A percentile compares a stretch with the other conserved stretches of the same genome.
phyloP scores from a whole-genome alignment of 2,113 vertebrate species.

The Sterrhoptilus dennistouni region DNA sequence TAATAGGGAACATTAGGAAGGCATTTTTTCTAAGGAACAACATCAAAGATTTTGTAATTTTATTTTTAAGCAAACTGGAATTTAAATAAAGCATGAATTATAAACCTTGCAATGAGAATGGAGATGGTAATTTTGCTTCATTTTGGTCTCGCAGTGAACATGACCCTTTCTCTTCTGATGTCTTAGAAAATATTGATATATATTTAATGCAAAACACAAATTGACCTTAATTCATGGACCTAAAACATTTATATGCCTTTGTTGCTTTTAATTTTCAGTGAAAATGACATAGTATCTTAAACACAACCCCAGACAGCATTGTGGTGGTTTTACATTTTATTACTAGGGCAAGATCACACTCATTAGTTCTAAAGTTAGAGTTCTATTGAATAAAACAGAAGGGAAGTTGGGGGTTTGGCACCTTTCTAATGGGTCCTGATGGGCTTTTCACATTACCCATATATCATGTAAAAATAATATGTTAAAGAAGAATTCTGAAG shows the following conservation, averaged over 20 bases:
- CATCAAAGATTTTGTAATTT: not conserved
- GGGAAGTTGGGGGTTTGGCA: not conserved
- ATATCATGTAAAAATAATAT: not conserved
- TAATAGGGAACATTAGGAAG: not conserved
- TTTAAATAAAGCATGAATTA: not conserved
- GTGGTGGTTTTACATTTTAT: not conserved
- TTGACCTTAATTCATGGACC: not conserved
- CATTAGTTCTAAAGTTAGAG: not conserved
- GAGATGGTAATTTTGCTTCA: not conserved
- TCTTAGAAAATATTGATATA: not conserved
- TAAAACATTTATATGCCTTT: not conserved
- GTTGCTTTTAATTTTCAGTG: conserved; percentile 2
- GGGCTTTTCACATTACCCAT: not conserved
- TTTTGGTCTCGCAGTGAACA: not conserved
- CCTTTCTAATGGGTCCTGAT: not conserved
- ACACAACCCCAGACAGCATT: not conserved
- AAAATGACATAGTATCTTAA: not conserved
- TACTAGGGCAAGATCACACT: not conserved
- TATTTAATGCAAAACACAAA: not conserved
- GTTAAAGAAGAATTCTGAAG: not conserved
- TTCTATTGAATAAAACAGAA: not conserved
- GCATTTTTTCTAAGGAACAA: not conserved
- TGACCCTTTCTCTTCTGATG: not conserved
- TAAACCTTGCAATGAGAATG: not conserved
- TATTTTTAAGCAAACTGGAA: not conserved